A percentile compares a stretch with the other conserved stretches of the same genome.
Conservation (phyloP, 2,797 vertebrate species). For the Sardinella longiceps region DNA sequence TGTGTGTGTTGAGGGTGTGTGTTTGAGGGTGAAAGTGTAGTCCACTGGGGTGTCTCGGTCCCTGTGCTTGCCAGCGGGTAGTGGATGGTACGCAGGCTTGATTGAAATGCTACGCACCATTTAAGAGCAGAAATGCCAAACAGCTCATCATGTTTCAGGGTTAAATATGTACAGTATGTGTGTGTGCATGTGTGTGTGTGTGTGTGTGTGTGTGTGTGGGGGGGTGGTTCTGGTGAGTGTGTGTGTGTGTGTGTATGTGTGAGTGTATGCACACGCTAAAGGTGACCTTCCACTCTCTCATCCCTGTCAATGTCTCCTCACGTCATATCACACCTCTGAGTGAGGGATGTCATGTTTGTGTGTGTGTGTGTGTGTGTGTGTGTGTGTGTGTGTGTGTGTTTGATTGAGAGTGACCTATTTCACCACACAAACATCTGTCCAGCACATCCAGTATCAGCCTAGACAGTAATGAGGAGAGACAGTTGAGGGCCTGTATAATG, state of each 20-base stretch:
- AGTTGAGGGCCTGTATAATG: neutral
- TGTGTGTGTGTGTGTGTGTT: neutral
- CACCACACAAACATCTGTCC: neutral
- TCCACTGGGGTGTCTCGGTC: neutral
- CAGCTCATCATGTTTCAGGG: conserved; percentile 59
- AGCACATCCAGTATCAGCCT: neutral
- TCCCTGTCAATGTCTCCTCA: conserved; percentile 60
- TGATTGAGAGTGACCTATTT: neutral
- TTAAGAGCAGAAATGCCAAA: conserved; percentile 69
- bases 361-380: neutral
- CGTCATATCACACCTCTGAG: neutral
- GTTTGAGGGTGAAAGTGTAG: too few relatives aligned
- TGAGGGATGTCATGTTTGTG: neutral
- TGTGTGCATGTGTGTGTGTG: neutral
- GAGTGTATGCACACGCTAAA: conserved; percentile 46
- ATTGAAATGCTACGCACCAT: conserved; percentile 61
- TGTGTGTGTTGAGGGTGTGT: too few relatives aligned
- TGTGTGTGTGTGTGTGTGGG: neutral
- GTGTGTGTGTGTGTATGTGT: conserved; percentile 27
- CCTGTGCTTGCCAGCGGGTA: neutral
- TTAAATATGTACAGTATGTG: neutral
- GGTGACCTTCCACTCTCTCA: conserved; percentile 73
- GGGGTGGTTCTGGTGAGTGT: neutral
- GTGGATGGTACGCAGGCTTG: conserved; percentile 33
- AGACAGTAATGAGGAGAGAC: neutral